Evolutionary conservation across 2,888 invertebrate species (phyloP), one percentile per base, ranked within the genome.

Genomic region (Augiades crinisus): DNA sequence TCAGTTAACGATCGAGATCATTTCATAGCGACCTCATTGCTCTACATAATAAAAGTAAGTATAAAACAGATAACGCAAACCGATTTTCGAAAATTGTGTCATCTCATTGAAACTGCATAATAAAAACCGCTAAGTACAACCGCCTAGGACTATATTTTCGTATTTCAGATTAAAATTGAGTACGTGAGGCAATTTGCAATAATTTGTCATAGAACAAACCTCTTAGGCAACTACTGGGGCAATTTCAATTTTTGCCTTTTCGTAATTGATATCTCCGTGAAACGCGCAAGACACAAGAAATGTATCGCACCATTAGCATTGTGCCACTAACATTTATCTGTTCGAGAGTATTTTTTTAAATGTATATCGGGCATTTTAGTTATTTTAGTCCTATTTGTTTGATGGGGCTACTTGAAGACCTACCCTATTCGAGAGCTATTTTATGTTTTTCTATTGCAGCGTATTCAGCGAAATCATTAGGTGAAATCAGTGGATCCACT

Each of bases 211-310:
- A 44, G 44, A 44, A 37, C 37, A 44, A 44, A 22, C 27, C 50
- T 27, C 44, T 51, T 43, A 21, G 12, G 50, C 37, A 44, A 51
- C 16, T 17, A 16, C 37, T 37, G 30, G 14, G 44, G 44, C 50
- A 51, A 51, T 44, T 43, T 51, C 27, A 37, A 51, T 51, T 51
- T 51, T 51, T 21, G 36, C 22, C 36, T 36, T 51, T 51, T 30
- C 30, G 44, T 34, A 44, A 50, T 44, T 50, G 30, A 34, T 36
- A 43, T 43, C 44, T 50, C 41, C 17, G 36, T 43, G 41, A 43
- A 50, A 37, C 37, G 21, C 16, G 17, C 36, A 24, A 27, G 27
- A 27, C 21, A n/a, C 13, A 41, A 41, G 24, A 41, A 34, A 24
- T 49, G 34, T 12, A 31, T 47, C 14, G 7, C n/a, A 31, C 16